Conservation (phyloP, 2,888 invertebrate species). For the Xanthia icteritia region DNA sequence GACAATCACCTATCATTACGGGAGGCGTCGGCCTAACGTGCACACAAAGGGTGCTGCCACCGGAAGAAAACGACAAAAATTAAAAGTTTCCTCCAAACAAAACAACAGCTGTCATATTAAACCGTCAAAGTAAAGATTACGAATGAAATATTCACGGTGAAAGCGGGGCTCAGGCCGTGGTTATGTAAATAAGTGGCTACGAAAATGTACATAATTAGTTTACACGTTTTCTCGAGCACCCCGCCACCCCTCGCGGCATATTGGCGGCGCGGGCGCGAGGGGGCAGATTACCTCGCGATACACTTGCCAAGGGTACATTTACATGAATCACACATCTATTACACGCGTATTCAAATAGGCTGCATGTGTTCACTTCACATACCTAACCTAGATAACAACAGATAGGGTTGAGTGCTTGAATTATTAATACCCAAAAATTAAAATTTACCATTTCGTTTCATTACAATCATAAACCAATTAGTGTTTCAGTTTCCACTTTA, state of each 20-base stretch:
- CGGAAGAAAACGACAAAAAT: constrained; percentile 87
- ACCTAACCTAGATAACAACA: constrained; percentile 81
- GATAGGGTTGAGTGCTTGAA: constrained; percentile 82
- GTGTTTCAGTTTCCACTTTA: constrained; percentile 50
- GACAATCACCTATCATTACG: constrained; percentile 89
- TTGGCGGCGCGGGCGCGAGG: constrained; percentile 75
- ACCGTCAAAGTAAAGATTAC: constrained; percentile 90
- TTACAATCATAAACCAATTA: constrained; percentile 48
- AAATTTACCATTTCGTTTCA: constrained; percentile 60
- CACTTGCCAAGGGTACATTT: constrained; percentile 88
- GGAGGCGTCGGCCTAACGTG: constrained; percentile 84
- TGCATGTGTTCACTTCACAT: constrained; percentile 87
- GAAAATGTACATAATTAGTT: constrained; percentile 91
- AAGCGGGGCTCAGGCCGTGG: constrained; percentile 88
- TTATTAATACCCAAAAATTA: constrained; percentile 73
- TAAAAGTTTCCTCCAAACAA: constrained; percentile 90
- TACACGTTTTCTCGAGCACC: constrained; percentile 88
- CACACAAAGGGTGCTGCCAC: constrained; percentile 84
- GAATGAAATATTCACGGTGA: constrained; percentile 91
- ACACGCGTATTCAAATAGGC: constrained; percentile 83
- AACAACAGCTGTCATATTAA: constrained; percentile 90
- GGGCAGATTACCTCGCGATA: constrained; percentile 85
- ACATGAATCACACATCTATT: constrained; percentile 89
- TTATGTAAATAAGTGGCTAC: constrained; percentile 91
- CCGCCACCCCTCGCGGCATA: constrained; percentile 81